Evolutionary conservation across 92 coral and sea anemone genomes (phyloP).

Genomic region (Metridium senile): DNA sequence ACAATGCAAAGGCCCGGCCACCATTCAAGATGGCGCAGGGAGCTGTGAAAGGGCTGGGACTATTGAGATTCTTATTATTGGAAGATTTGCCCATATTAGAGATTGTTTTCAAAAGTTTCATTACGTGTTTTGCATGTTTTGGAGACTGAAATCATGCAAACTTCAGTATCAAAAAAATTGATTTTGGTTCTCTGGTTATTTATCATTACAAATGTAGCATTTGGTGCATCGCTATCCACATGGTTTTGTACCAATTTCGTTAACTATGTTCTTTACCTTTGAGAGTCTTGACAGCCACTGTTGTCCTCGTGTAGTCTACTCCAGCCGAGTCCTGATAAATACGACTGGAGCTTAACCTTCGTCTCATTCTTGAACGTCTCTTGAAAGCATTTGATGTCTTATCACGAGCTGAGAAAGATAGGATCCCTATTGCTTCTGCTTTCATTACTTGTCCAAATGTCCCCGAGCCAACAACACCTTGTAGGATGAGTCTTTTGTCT

Average conservation of each 20-base stretch:
- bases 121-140: too few species aligned
- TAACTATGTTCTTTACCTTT: conserved; percentile 67
- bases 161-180: not conserved
- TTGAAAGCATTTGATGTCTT: conserved; percentile 56
- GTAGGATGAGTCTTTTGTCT: conserved; percentile 68
- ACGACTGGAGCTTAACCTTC: conserved; percentile 49
- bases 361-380: conserved; percentile 53
- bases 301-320: conserved; percentile 44
- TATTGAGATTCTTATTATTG: too few species aligned
- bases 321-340: conserved; percentile 55
- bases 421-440: conserved; percentile 87
- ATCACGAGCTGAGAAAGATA: conserved; percentile 71
- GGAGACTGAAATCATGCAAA: too few species aligned
- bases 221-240: not conserved
- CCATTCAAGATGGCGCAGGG: too few species aligned
- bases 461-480: conserved; percentile 79
- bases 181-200: not conserved
- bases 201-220: too few species aligned
- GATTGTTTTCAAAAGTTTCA: too few species aligned
- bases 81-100: too few species aligned
- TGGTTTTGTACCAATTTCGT: too few species aligned
- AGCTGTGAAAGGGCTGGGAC: too few species aligned
- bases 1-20: too few species aligned
- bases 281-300: conserved; percentile 86
- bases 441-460: conserved; percentile 87